Evolutionary conservation across 2,888 invertebrate genomes (phyloP), one percentile per base, ranked within the genome.

Genomic region (Drosophila suboccidentalis): DNA sequence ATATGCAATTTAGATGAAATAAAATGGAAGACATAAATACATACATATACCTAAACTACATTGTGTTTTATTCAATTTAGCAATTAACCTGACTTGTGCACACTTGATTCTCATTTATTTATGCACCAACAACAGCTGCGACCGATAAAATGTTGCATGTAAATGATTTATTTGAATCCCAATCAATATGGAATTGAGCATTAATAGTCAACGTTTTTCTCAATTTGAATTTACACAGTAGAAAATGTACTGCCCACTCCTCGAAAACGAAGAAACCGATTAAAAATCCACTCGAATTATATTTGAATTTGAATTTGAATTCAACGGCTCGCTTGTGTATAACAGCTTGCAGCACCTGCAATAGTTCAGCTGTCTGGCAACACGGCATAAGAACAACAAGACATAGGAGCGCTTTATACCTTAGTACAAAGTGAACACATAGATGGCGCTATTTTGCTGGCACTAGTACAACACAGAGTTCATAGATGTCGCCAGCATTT

Each of bases 1-100:
- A 77, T 62, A 68, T 68, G 53, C 44, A 78, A 78, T 58, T 78
- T 72, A 69, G 69, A 66, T 61, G 62, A 74, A 78, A 64, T 69
- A 64, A 78, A 78, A 57, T 62, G 57, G 46, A 63, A 46, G 34
- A 66, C 10, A 66, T 62, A 74, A 64, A 67, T 61, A 64, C 38
- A 67, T 61, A 64, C 38, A 70, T 59, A 63, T 53, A 57, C 32
- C 36, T 53, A 29, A 36, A 47, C 5, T 10, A 53, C 39, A 32
- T 6, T 22, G 39, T 15, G 8, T 60, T 59, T 65, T 44, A 47
- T 34, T 75, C 57, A 29, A 29, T 29, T 0, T 8, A 50, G 32
- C 22, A 15, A 36, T 39, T 9, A 49, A 29, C 47, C n/a, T 8
- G 9, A 9, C 9, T 22, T n/a, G 2, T 3, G 38, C 38, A 2